phyloP scores from a whole-genome alignment of 2,888 invertebrate genomes.

The Entomobrya multifasciata region DNA sequence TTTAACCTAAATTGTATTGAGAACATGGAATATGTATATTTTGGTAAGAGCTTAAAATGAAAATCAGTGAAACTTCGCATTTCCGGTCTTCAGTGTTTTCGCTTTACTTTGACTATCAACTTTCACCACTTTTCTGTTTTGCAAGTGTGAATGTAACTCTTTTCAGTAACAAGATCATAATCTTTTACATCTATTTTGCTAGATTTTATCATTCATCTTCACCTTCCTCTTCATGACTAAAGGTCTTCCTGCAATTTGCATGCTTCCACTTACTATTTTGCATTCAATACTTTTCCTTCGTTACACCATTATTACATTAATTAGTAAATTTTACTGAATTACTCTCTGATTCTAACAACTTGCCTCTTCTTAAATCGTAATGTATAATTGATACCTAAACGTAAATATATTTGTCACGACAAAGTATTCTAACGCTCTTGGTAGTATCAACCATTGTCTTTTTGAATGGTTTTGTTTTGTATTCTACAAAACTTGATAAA shows the following conservation, averaged over 20 bases:
- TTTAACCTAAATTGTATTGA: neutral
- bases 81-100: no score
- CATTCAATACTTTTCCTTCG: neutral
- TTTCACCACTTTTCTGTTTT: no score
- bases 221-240: neutral
- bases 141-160: no score
- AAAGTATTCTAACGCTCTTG: neutral
- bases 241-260: neutral
- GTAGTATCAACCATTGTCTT: conserved; percentile 63
- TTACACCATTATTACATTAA: neutral
- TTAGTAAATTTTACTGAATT: neutral
- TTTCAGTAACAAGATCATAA: no score
- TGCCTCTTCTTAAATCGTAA: neutral
- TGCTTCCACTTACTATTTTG: neutral
- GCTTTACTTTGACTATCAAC: no score
- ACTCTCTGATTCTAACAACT: neutral
- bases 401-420: neutral
- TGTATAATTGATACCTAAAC: neutral
- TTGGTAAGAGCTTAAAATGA: no score
- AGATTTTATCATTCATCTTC: neutral
- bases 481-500: conserved; percentile 2
- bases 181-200: no score
- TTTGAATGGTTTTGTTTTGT: conserved; percentile 37
- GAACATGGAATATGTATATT: neutral
- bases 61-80: no score